Percentiles rank a stretch among this genome's conserved stretches.
phyloP scores from a whole-genome alignment of 2,113 vertebrate species.

The Nyctibius bracteatus region DNA sequence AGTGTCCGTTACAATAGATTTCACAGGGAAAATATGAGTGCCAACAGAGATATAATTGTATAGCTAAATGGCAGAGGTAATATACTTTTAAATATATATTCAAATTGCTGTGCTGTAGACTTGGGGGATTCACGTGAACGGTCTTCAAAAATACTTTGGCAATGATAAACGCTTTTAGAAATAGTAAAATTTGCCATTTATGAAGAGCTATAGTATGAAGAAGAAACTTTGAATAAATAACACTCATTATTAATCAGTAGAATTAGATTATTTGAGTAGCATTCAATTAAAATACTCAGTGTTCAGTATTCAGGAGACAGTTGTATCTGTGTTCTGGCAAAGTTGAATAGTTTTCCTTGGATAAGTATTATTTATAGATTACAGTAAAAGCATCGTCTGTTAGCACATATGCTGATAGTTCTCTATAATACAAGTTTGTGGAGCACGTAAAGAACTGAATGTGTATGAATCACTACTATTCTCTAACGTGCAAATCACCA shows the following conservation, averaged over 20 bases:
- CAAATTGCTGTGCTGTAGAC: background rate
- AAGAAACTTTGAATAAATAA: background rate
- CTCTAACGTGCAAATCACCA: background rate
- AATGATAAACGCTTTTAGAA: background rate
- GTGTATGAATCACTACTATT: rapidly evolving
- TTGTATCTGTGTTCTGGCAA: background rate
- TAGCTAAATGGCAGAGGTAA: background rate
- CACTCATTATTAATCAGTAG: background rate
- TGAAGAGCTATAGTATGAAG: background rate
- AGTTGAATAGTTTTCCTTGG: background rate
- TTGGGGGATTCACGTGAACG: background rate
- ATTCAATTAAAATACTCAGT: background rate
- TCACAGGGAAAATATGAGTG: background rate
- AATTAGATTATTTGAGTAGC: background rate
- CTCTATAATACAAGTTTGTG: background rate
- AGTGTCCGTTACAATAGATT: background rate
- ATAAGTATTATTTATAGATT: background rate
- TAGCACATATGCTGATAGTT: background rate
- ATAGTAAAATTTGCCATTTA: background rate
- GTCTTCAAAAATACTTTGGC: background rate
- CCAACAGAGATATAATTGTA: background rate
- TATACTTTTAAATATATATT: background rate
- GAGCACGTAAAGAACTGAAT: background rate
- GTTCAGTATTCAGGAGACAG: background rate
- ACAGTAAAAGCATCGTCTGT: background rate